A percentile compares a stretch with the other conserved stretches of the same genome.
These are phyloP conservation scores for Acrossocheilus fasciatus DNA, from an alignment of 2,797 vertebrate species.

Conservation along the genomic window DNA sequence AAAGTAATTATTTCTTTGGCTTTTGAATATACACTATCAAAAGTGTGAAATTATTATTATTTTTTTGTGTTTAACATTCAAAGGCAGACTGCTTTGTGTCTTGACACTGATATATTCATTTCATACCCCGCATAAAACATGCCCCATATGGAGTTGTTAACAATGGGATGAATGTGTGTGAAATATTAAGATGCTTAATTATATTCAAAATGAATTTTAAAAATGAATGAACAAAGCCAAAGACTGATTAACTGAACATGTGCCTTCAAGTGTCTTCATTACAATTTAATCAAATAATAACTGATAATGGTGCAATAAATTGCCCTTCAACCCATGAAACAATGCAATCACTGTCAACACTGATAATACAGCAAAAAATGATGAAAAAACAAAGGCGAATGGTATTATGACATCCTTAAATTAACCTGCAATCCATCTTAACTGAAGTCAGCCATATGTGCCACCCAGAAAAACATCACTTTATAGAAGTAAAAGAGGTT, in stretches of 20 bases:
- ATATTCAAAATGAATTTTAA: constrained; percentile 4
- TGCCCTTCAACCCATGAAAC: background rate
- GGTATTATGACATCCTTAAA: constrained; percentile 6
- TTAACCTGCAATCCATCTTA: background rate
- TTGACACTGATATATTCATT: constrained; percentile 26
- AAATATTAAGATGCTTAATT: constrained; percentile 20
- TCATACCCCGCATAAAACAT: background rate
- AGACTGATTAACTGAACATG: constrained; percentile 24
- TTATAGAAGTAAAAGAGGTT: background rate
- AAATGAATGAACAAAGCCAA: constrained; percentile 15
- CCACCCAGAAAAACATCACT: background rate
- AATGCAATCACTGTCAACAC: background rate
- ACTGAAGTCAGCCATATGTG: background rate
- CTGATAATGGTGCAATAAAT: constrained; percentile 20
- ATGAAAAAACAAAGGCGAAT: background rate
- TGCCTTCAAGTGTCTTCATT: constrained; percentile 21
- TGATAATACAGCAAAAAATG: background rate
- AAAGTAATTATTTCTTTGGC: constrained; percentile 21
- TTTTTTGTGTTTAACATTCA: constrained; percentile 9
- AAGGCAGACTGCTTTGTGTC: background rate
- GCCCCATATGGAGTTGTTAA: constrained; percentile 25
- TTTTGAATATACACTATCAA: constrained; percentile 25
- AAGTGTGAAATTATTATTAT: constrained; percentile 12
- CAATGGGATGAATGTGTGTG: constrained; percentile 11
- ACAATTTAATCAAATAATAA: constrained; percentile 15